A percentile compares a stretch with the other conserved stretches of the same genome.
phyloP scores from a whole-genome alignment of 2,888 invertebrate species.

The Ormyrus thymus region DNA sequence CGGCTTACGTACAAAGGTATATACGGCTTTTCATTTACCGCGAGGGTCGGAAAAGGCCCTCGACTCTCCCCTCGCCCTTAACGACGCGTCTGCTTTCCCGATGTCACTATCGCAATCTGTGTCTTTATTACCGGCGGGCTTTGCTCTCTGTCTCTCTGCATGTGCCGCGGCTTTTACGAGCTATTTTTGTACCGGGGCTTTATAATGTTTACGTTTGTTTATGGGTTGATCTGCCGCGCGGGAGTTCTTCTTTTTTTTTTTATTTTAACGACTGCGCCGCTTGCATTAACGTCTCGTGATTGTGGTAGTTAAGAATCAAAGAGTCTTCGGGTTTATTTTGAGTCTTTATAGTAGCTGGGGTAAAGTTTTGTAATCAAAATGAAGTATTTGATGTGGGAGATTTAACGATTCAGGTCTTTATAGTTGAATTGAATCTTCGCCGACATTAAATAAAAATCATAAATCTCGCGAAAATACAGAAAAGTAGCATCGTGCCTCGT shows the following conservation, averaged over 20 bases:
- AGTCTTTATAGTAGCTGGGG: too few species aligned
- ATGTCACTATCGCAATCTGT: slow-evolving; percentile 30
- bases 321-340: background rate
- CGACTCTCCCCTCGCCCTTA: background rate
- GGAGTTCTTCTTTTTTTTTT: background rate
- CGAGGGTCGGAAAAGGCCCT: slow-evolving; percentile 15
- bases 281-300: background rate
- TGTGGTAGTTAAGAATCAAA: background rate
- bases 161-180: background rate
- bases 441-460: too few species aligned
- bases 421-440: too few species aligned
- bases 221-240: background rate
- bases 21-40: slow-evolving; percentile 67
- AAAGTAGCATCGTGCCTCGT: too few species aligned
- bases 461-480: too few species aligned
- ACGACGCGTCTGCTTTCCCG: background rate
- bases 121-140: slow-evolving; percentile 32
- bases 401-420: too few species aligned
- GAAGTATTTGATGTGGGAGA: too few species aligned
- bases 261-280: background rate
- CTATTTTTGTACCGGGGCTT: slow-evolving; percentile 11
- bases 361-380: too few species aligned
- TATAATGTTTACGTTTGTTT: slow-evolving; percentile 20
- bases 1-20: slow-evolving; percentile 57
- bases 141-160: too few species aligned